Conservation (phyloP, 2,113 vertebrate genomes). For the Grus americana region DNA sequence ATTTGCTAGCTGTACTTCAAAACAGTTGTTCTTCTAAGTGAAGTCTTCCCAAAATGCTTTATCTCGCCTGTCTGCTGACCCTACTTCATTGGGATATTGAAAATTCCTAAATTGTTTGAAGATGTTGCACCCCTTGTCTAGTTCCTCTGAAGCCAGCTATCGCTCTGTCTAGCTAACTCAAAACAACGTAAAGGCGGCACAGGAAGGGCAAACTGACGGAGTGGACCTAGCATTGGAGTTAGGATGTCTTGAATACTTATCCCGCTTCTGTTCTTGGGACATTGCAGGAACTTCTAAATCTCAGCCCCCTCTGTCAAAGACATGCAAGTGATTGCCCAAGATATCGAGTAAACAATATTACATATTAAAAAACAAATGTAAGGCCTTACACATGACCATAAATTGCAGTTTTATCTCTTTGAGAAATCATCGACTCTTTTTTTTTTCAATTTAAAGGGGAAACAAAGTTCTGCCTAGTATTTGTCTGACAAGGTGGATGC, state of each 20-base stretch:
- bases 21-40: neutral
- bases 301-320: neutral
- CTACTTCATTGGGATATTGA: neutral
- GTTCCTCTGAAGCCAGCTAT: neutral
- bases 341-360: neutral
- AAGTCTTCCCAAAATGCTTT: neutral
- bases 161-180: neutral
- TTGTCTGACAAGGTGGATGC: neutral
- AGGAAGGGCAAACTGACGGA: neutral
- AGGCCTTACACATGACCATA: neutral
- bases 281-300: neutral
- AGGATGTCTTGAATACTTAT: neutral
- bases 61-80: neutral
- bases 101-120: neutral
- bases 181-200: accelerated
- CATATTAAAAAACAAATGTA: neutral
- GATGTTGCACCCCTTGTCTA: neutral
- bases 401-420: neutral
- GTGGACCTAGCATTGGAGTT: accelerated
- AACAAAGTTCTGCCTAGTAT: neutral
- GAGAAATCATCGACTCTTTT: neutral
- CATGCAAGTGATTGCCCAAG: neutral
- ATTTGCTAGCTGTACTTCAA: neutral
- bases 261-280: neutral
- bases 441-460: neutral